Evolutionary conservation across 2,888 invertebrate genomes (phyloP).

Genomic region (Leuctra nigra): DNA sequence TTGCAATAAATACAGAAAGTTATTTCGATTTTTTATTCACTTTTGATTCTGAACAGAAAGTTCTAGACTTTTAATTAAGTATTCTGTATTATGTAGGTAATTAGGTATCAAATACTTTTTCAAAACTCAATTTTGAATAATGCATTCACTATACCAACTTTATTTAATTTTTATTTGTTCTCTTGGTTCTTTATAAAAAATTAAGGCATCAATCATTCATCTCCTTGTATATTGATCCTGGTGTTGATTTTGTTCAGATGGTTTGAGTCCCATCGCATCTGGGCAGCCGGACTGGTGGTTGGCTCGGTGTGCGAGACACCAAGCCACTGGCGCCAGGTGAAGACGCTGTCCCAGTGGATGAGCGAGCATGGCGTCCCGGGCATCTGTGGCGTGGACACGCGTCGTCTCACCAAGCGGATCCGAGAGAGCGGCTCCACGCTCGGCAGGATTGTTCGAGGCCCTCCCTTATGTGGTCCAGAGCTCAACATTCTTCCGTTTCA

Average conservation of each 20-base stretch:
- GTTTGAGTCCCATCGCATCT: conserved; percentile 88
- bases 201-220: no score
- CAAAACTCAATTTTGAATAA: no score
- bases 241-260: conserved; percentile 48
- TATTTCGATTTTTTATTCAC: no score
- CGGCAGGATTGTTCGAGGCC: conserved; percentile 51
- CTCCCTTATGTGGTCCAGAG: conserved; percentile 25
- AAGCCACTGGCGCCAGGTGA: conserved; percentile 82
- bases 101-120: no score
- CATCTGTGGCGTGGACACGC: conserved; percentile 87
- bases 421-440: conserved; percentile 83
- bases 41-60: no score
- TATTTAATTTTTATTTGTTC: no score
- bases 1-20: no score
- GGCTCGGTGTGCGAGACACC: conserved; percentile 80
- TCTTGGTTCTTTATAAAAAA: no score
- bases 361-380: conserved; percentile 72
- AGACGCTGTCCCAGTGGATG: conserved; percentile 83
- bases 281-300: conserved; percentile 88
- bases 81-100: no score
- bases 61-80: no score
- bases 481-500: conserved; percentile 39
- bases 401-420: conserved; percentile 86
- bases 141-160: no score
- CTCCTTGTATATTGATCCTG: no score